Conservation (phyloP, 2,888 invertebrate genomes). For the Clivina fossor region DNA sequence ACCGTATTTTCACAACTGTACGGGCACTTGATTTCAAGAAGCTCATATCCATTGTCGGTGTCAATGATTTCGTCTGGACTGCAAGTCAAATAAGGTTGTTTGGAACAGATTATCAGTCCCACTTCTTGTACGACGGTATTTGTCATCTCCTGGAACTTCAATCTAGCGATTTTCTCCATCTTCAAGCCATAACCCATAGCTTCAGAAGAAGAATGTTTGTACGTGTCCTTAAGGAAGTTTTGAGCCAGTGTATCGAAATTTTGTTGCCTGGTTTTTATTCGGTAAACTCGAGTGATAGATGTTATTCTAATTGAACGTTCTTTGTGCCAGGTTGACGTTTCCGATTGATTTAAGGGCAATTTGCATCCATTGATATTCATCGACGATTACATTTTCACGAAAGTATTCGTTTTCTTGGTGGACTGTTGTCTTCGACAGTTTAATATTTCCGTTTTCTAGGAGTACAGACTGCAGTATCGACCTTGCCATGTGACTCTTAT, state of each 20-base stretch:
- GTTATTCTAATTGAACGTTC: constrained; percentile 3
- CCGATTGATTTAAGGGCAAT: constrained; percentile 1
- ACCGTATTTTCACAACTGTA: neutral
- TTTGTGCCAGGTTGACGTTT: constrained; percentile 1
- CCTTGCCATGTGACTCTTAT: neutral
- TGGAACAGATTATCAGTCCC: neutral
- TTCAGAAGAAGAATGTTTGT: neutral
- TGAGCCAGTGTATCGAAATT: neutral
- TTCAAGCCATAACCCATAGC: constrained; percentile 13
- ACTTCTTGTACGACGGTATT: constrained; percentile 3
- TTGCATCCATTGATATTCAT: constrained; percentile 8
- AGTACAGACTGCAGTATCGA: neutral
- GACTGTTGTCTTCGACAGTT: neutral
- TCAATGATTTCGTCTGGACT: no score
- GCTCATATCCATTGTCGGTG: neutral
- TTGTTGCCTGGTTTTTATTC: constrained; percentile 1
- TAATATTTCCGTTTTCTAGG: neutral
- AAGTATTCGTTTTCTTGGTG: constrained; percentile 5
- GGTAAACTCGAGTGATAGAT: neutral
- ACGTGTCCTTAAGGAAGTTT: neutral
- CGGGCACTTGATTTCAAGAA: constrained; percentile 1
- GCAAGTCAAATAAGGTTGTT: constrained; percentile 1
- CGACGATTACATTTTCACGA: constrained; percentile 7
- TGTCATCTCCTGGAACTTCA: constrained; percentile 1
- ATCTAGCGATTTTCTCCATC: constrained; percentile 1